Percentiles rank a stretch among this genome's conserved stretches.
phyloP scores from a whole-genome alignment of 2,113 vertebrate species.

The Brachyhypopomus occidentalis region DNA sequence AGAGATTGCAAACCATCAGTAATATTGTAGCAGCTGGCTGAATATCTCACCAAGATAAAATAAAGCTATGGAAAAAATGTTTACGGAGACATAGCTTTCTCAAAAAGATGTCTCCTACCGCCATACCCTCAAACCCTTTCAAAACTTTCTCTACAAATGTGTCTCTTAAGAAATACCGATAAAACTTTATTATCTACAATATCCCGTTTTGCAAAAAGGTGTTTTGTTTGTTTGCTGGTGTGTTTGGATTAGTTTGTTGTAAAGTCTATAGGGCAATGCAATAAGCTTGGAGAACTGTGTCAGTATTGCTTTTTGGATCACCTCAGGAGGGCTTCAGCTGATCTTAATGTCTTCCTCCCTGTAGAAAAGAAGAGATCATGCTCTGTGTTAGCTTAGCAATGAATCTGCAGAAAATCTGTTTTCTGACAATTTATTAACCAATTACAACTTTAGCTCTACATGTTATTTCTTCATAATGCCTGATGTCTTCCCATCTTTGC shows the following conservation, averaged over 20 bases:
- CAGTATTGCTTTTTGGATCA: neutral
- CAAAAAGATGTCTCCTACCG: conserved; percentile 35
- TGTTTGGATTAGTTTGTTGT: too few species aligned
- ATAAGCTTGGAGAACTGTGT: too few species aligned
- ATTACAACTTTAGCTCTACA: neutral
- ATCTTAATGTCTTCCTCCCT: neutral
- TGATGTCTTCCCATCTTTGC: neutral
- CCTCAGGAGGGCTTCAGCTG: neutral
- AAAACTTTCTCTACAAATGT: neutral
- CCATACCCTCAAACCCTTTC: neutral
- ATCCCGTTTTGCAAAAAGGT: neutral
- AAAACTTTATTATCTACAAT: conserved; percentile 6
- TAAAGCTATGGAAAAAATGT: conserved; percentile 43
- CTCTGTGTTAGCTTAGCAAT: neutral
- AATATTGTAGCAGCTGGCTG: conserved; percentile 19
- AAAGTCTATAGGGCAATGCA: too few species aligned
- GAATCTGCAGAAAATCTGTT: neutral
- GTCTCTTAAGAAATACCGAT: conserved; percentile 5
- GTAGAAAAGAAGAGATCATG: neutral
- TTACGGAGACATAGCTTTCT: conserved; percentile 36
- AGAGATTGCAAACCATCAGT: conserved; percentile 33
- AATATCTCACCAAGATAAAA: conserved; percentile 17
- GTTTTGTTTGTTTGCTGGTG: neutral
- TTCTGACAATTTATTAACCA: neutral
- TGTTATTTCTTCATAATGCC: neutral